phyloP scores from a whole-genome alignment of 2,888 invertebrate species.

The Polyploca ridens region DNA sequence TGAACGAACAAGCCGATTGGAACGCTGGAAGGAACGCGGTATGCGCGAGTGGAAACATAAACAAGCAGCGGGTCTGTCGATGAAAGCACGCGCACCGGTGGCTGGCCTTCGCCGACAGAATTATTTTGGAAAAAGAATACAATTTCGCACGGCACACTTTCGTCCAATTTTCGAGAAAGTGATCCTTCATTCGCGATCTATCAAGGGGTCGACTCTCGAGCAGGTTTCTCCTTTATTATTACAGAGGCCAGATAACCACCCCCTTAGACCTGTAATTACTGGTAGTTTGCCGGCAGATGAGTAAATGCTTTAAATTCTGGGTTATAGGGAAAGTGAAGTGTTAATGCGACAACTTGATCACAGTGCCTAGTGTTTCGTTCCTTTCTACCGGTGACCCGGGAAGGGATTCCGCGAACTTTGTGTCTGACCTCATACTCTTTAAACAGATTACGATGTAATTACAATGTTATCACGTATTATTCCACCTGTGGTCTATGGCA shows the following conservation, averaged over 20 bases:
- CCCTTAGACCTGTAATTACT: slow-evolving; percentile 70
- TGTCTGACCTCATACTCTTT: slow-evolving; percentile 50
- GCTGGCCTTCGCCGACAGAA: slow-evolving; percentile 61
- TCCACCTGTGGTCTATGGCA: slow-evolving; percentile 35
- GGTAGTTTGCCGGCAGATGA: slow-evolving; percentile 77
- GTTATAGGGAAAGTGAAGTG: slow-evolving; percentile 80
- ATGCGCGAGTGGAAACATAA: slow-evolving; percentile 50
- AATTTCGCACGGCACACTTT: slow-evolving; percentile 79
- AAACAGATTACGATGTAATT: slow-evolving; percentile 57
- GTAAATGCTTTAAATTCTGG: slow-evolving; percentile 81
- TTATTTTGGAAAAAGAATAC: slow-evolving; percentile 63
- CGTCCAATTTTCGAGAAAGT: slow-evolving; percentile 81
- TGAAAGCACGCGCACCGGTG: slow-evolving; percentile 59
- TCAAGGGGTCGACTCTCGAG: slow-evolving; percentile 53
- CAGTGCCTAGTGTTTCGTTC: slow-evolving; percentile 55
- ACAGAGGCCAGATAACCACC: slow-evolving; percentile 55
- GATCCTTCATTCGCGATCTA: slow-evolving; percentile 76
- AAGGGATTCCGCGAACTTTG: slow-evolving; percentile 61
- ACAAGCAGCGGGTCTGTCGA: slow-evolving; percentile 59
- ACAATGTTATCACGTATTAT: slow-evolving; percentile 32
- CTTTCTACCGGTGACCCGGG: slow-evolving; percentile 61
- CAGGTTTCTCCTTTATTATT: slow-evolving; percentile 72
- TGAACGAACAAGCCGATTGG: slow-evolving; percentile 51
- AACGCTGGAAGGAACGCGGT: slow-evolving; percentile 21
- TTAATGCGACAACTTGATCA: slow-evolving; percentile 80